A percentile compares a stretch with the other conserved stretches of the same genome.
Evolutionary conservation across 2,888 invertebrate genomes (phyloP).

Genomic region (Spodoptera exigua): DNA sequence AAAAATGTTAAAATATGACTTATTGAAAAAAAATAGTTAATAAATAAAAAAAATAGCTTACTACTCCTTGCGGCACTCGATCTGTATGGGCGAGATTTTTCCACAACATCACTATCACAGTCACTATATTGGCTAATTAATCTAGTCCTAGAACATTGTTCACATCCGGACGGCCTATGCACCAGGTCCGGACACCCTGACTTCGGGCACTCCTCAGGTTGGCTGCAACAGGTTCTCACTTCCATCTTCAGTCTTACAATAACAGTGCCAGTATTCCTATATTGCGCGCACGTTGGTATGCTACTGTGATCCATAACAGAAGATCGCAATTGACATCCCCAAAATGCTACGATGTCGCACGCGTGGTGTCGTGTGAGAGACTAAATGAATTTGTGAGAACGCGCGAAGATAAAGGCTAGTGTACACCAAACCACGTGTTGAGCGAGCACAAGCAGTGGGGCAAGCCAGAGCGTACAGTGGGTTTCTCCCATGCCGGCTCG

Average conservation of each 20-base stretch:
- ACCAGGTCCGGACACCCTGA: slow-evolving; percentile 63
- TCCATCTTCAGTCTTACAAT: slow-evolving; percentile 82
- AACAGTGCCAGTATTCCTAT: slow-evolving; percentile 80
- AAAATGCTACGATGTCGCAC: slow-evolving; percentile 81
- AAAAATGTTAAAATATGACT: slow-evolving; percentile 10
- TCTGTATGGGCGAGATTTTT: slow-evolving; percentile 78
- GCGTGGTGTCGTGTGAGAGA: slow-evolving; percentile 84
- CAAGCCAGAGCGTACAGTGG: slow-evolving; percentile 74
- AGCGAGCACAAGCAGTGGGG: slow-evolving; percentile 69
- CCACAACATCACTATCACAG: slow-evolving; percentile 85
- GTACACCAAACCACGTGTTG: slow-evolving; percentile 75
- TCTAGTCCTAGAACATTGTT: slow-evolving; percentile 83
- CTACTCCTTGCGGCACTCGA: slow-evolving; percentile 81
- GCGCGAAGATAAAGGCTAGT: slow-evolving; percentile 84
- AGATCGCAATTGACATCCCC: slow-evolving; percentile 81
- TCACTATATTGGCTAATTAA: slow-evolving; percentile 83
- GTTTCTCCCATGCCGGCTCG: slow-evolving; percentile 67
- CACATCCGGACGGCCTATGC: slow-evolving; percentile 76
- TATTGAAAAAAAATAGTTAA: slow-evolving; percentile 16
- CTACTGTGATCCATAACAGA: slow-evolving; percentile 81
- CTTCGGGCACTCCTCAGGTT: slow-evolving; percentile 61
- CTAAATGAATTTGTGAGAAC: slow-evolving; percentile 84
- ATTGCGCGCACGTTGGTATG: slow-evolving; percentile 80
- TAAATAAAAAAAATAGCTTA: slow-evolving; percentile 73
- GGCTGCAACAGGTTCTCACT: slow-evolving; percentile 64